Conservation (phyloP, 2,797 vertebrate species). For the Clarias platycephalus region DNA sequence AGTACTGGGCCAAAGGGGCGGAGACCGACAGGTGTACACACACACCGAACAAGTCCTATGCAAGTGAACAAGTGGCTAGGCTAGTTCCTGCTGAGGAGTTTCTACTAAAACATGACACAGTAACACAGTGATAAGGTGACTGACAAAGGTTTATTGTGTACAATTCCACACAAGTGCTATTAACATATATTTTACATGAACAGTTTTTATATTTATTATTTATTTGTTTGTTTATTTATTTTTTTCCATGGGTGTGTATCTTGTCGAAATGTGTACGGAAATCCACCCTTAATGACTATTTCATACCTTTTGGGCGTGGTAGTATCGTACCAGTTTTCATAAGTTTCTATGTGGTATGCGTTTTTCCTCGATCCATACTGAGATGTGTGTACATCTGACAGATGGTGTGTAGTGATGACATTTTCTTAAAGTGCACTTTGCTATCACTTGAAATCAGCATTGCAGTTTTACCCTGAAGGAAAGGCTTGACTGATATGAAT, state of each 20-base stretch:
- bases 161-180: slow-evolving; percentile 13
- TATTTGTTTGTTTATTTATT: background rate
- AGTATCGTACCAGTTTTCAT: slow-evolving; percentile 23
- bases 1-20: slow-evolving; percentile 34
- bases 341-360: slow-evolving; percentile 15
- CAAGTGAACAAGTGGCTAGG: slow-evolving; percentile 7
- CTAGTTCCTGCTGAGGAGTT: slow-evolving; percentile 28
- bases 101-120: slow-evolving; percentile 14
- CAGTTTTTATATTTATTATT: background rate
- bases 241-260: slow-evolving; percentile 19
- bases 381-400: slow-evolving; percentile 19
- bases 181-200: background rate
- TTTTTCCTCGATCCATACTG: slow-evolving; percentile 18
- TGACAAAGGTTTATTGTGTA: slow-evolving; percentile 34
- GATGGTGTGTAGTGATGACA: slow-evolving; percentile 26
- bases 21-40: slow-evolving; percentile 39
- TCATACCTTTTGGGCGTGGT: slow-evolving; percentile 32
- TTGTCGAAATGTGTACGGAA: slow-evolving; percentile 27
- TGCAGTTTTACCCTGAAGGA: background rate
- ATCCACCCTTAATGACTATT: slow-evolving; percentile 26
- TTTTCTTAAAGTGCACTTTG: slow-evolving; percentile 38
- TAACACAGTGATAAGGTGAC: background rate
- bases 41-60: background rate
- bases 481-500: background rate
- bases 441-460: slow-evolving; percentile 6